These are phyloP conservation scores for Drosophila pandora DNA, from an alignment of 1,140 invertebrate species.

Conservation along the genomic window DNA sequence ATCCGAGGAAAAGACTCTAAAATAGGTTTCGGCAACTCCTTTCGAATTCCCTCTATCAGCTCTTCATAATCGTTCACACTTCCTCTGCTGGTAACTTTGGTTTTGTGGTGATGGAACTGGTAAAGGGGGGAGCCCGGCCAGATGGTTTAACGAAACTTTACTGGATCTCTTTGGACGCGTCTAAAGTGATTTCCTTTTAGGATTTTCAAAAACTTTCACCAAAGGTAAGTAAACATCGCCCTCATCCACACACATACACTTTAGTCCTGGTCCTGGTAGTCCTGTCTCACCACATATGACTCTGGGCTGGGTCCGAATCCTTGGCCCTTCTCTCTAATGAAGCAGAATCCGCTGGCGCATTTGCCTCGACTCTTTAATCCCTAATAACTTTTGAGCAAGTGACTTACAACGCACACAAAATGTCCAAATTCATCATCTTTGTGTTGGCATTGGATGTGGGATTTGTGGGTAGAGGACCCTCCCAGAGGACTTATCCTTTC, in stretches of 20 bases:
- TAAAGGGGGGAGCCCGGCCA: background rate
- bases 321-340: slow-evolving; percentile 56
- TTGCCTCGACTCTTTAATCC: slow-evolving; percentile 75
- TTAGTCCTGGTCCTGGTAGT: slow-evolving; percentile 15
- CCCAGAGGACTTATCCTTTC: slow-evolving; percentile 23
- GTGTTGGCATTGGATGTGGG: slow-evolving; percentile 33
- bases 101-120: slow-evolving; percentile 24
- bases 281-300: slow-evolving; percentile 15
- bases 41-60: slow-evolving; percentile 38
- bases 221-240: slow-evolving; percentile 75
- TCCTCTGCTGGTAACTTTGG: slow-evolving; percentile 50
- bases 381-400: slow-evolving; percentile 79
- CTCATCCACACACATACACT: slow-evolving; percentile 21
- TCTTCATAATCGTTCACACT: slow-evolving; percentile 73
- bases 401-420: slow-evolving; percentile 73
- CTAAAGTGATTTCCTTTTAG: slow-evolving; percentile 82
- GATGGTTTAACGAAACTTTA: slow-evolving; percentile 53
- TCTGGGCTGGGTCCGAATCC: slow-evolving; percentile 8
- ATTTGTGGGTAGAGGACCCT: slow-evolving; percentile 11
- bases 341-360: slow-evolving; percentile 57
- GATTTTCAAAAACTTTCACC: slow-evolving; percentile 79
- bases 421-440: slow-evolving; percentile 75
- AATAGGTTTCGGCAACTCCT: background rate
- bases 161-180: slow-evolving; percentile 70
- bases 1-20: slow-evolving; percentile 14